Percentiles rank a stretch among this genome's conserved stretches.
Conservation (phyloP, 2,888 invertebrate genomes). For the Polietes domitor region DNA sequence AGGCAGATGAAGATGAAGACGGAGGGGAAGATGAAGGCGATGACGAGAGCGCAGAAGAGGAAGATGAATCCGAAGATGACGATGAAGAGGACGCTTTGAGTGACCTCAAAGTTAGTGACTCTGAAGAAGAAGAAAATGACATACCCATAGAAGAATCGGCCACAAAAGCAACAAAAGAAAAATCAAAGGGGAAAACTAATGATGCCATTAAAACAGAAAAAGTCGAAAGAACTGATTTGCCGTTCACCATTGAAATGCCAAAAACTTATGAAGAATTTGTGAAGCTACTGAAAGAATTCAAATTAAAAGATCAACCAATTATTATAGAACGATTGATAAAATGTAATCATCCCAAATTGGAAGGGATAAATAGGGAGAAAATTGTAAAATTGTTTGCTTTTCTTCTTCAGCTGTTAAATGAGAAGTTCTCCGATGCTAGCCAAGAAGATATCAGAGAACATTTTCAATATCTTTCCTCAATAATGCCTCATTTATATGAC, state of each 20-base stretch:
- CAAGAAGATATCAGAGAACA: conserved; percentile 81
- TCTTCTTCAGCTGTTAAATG: conserved; percentile 89
- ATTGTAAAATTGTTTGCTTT: conserved; percentile 88
- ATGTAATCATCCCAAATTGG: conserved; percentile 91
- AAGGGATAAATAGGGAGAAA: conserved; percentile 89
- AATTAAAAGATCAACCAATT: conserved; percentile 85
- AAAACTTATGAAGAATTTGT: conserved; percentile 84
- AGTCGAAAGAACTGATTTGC: conserved; percentile 82
- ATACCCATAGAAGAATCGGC: background rate
- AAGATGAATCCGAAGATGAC: conserved; percentile 77
- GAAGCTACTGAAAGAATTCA: conserved; percentile 84
- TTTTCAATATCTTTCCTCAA: conserved; percentile 84
- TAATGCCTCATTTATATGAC: conserved; percentile 85
- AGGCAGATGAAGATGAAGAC: conserved; percentile 69
- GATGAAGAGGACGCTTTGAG: conserved; percentile 78
- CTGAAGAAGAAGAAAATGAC: conserved; percentile 73
- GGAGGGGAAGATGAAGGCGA: conserved; percentile 72
- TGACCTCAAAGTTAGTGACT: conserved; percentile 76
- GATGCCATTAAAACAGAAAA: conserved; percentile 14
- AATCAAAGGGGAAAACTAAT: background rate
- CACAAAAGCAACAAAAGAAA: conserved; percentile 31
- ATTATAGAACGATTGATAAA: conserved; percentile 92
- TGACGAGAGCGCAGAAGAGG: conserved; percentile 73
- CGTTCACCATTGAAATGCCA: conserved; percentile 84
- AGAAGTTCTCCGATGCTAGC: conserved; percentile 82